A percentile compares a stretch with the other conserved stretches of the same genome.
phyloP scores from a whole-genome alignment of 2,797 vertebrate genomes.

The Poeciliopsis paucimaculata region DNA sequence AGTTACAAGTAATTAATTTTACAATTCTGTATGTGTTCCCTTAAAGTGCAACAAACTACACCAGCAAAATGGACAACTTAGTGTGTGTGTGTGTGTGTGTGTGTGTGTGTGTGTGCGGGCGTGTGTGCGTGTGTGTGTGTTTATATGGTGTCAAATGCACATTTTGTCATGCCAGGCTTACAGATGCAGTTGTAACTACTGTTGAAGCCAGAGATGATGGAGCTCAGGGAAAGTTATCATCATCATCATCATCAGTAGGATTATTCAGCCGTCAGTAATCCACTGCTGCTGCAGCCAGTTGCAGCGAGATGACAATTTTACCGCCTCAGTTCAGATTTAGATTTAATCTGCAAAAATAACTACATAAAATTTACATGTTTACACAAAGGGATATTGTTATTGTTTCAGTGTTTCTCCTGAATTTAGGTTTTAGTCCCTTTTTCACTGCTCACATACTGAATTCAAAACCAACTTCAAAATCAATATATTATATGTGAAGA shows the following conservation, averaged over 20 bases:
- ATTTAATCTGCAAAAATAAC: constrained; percentile 18
- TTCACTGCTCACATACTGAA: background rate
- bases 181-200: constrained; percentile 33
- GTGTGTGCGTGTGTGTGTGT: background rate
- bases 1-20: constrained; percentile 8
- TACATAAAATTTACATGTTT: background rate
- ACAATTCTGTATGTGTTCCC: constrained; percentile 30
- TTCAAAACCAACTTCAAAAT: background rate
- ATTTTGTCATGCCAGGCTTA: constrained; percentile 24
- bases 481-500: background rate
- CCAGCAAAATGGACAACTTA: constrained; percentile 22
- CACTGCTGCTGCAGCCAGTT: constrained; percentile 23
- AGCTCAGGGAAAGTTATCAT: constrained; percentile 28
- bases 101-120: background rate
- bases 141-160: background rate
- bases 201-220: constrained; percentile 32
- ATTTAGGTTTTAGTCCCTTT: background rate
- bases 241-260: constrained; percentile 44
- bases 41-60: constrained; percentile 38
- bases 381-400: background rate
- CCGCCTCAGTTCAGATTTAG: constrained; percentile 4
- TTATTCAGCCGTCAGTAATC: constrained; percentile 55
- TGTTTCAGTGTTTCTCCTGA: background rate
- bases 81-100: background rate
- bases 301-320: constrained; percentile 24